These are phyloP conservation scores for Drosophila sordidula DNA, from an alignment of 2,888 invertebrate genomes.

Conservation along the genomic window DNA sequence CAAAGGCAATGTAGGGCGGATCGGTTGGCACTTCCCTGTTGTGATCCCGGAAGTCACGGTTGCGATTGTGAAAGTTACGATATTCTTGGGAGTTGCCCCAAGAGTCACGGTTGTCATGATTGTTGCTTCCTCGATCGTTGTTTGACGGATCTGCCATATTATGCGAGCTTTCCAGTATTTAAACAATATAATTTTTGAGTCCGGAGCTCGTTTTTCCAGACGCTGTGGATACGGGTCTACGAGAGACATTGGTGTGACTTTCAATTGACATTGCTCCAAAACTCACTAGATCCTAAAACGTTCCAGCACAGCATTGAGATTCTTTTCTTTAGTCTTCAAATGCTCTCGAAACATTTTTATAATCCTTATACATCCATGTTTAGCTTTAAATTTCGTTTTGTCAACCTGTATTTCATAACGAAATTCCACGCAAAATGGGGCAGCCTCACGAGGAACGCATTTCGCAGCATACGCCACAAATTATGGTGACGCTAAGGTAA, in stretches of 20 bases:
- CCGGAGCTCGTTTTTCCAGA: slow-evolving; percentile 66
- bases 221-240: slow-evolving; percentile 58
- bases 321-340: background rate
- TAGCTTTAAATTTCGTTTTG: slow-evolving; percentile 1
- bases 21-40: slow-evolving; percentile 91
- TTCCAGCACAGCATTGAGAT: background rate
- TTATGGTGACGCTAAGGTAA: slow-evolving; percentile 57
- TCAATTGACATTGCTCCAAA: slow-evolving; percentile 22
- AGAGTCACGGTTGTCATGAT: slow-evolving; percentile 35
- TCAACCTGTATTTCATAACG: background rate
- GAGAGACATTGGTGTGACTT: slow-evolving; percentile 48
- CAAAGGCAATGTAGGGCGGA: slow-evolving; percentile 96
- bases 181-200: slow-evolving; percentile 34
- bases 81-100: slow-evolving; percentile 40
- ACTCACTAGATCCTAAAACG: slow-evolving; percentile 21
- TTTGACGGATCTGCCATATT: slow-evolving; percentile 66
- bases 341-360: background rate
- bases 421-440: slow-evolving; percentile 22
- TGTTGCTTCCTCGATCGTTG: slow-evolving; percentile 29
- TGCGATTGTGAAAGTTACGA: slow-evolving; percentile 46
- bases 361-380: background rate
- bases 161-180: slow-evolving; percentile 22
- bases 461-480: background rate
- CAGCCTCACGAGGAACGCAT: background rate
- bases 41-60: slow-evolving; percentile 51